Evolutionary conservation across 1,140 invertebrate species (phyloP), one percentile per base, ranked within the genome.

Genomic region (Ctenoplectra terminalis): DNA sequence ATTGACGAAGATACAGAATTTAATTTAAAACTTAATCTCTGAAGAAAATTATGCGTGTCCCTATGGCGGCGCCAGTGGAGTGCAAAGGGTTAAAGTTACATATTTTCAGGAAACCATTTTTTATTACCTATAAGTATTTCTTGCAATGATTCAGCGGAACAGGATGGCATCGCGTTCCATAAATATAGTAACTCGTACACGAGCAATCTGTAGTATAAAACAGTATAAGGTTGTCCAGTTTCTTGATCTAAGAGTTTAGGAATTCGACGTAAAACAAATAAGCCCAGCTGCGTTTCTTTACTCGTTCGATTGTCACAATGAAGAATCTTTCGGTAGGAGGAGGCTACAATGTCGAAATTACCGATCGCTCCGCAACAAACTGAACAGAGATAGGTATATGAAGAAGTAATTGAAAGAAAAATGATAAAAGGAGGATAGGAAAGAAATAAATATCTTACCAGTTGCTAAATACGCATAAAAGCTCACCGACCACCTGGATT

Each of bases 381-480:
- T 95, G 60, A 23, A 9, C 31, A 4, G 23, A 23, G 34, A 6
- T 17, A 23, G 52, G 23, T 15, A 58, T 43, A 46, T 29, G 6
- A 26, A 5, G 13, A 31, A 31, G 7, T 23, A n/a, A 29, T 4
- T 4, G 17, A 15, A 34, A 54, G 56, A 26, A 77, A 76, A 83
- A 37, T 56, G 11, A 60, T 23, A 34, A 1, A 2, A 1, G 0
- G 9, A 46, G 46, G 5, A 3, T 2, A 37, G 26, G 1, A 56
- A 9, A 9, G 17, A 43, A 3, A 74, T 7, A 23, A 40, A 46
- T 31, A 1, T 20, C 29, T 90, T 91, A 96, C 95, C 93, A 85
- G 94, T 95, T 60, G 95, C 94, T 26, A 97, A 91, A 89, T 97
- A 97, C n/a, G 95, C 93, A 90, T 97, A 97, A 87, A 96, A 96